phyloP scores from a whole-genome alignment of 2,113 vertebrate genomes.

The Apteryx mantelli region DNA sequence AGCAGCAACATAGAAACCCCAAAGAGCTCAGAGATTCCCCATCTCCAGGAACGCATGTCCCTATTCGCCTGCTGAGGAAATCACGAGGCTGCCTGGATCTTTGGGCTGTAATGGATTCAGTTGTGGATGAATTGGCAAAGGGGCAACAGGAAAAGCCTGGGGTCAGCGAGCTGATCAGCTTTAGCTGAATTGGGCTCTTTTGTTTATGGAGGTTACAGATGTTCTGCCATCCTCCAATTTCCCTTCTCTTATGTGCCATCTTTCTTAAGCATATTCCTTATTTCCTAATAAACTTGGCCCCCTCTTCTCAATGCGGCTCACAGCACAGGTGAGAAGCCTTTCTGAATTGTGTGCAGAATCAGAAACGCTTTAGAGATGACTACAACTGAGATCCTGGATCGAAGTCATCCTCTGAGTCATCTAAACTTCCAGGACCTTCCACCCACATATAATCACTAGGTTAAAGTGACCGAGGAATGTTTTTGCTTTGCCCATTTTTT shows the following conservation, averaged over 20 bases:
- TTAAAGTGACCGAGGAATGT: neutral
- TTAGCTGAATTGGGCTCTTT: neutral
- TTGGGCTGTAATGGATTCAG: neutral
- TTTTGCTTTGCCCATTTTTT: neutral
- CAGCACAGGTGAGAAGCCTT: neutral
- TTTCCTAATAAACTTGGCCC: neutral
- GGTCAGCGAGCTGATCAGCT: neutral
- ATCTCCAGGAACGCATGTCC: neutral
- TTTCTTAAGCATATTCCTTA: neutral
- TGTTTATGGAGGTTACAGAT: neutral
- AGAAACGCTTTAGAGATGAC: neutral
- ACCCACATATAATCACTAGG: neutral
- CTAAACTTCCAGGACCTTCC: neutral
- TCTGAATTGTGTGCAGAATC: neutral
- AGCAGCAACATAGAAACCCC: neutral
- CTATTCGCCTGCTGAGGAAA: neutral
- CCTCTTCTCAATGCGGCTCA: neutral
- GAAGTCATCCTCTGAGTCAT: neutral
- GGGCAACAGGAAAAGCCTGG: neutral
- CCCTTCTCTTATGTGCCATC: neutral
- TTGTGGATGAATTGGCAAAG: neutral
- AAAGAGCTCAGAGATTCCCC: accelerated
- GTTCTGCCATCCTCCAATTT: neutral
- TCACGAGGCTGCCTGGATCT: neutral
- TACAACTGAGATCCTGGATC: neutral